These are phyloP conservation scores for Leptopilina boulardi DNA, from an alignment of 1,140 invertebrate species.

Conservation along the genomic window DNA sequence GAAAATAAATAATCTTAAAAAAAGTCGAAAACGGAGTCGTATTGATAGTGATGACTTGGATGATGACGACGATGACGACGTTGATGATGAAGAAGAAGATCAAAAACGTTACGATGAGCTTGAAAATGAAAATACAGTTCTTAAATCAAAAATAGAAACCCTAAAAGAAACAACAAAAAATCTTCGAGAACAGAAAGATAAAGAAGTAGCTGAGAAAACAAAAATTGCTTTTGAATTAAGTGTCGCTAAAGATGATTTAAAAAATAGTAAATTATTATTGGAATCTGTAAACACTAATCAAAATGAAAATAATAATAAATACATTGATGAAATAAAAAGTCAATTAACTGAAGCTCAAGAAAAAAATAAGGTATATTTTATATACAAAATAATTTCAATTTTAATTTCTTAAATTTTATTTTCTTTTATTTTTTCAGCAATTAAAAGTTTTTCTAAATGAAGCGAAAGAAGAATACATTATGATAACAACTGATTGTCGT, in stretches of 20 bases:
- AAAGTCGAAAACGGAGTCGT: slow-evolving; percentile 52
- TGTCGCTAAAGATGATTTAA: slow-evolving; percentile 59
- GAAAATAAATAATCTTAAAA: slow-evolving; percentile 57
- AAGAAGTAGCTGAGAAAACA: slow-evolving; percentile 58
- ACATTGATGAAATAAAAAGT: slow-evolving; percentile 59
- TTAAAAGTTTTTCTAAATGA: slow-evolving; percentile 68
- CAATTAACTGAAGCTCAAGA: slow-evolving; percentile 62
- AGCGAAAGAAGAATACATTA: slow-evolving; percentile 69
- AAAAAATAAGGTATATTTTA: slow-evolving; percentile 60
- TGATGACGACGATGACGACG: slow-evolving; percentile 46
- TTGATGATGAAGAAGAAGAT: slow-evolving; percentile 12
- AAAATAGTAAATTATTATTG: slow-evolving; percentile 57
- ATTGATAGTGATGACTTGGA: slow-evolving; percentile 35
- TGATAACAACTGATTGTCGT: slow-evolving; percentile 51
- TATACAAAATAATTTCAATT: slow-evolving; percentile 31
- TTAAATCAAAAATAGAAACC: slow-evolving; percentile 54
- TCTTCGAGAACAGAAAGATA: slow-evolving; percentile 59
- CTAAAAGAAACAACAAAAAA: slow-evolving; percentile 59
- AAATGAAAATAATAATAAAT: slow-evolving; percentile 49
- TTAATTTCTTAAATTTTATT: slow-evolving; percentile 25
- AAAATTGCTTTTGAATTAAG: slow-evolving; percentile 61
- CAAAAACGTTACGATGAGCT: slow-evolving; percentile 53
- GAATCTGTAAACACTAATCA: slow-evolving; percentile 49
- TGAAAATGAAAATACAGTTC: slow-evolving; percentile 57
- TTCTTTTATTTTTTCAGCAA: slow-evolving; percentile 57